A percentile compares a stretch with the other conserved stretches of the same genome.
Conservation (phyloP, 2,113 vertebrate species). For the Oncorhynchus mykiss region DNA sequence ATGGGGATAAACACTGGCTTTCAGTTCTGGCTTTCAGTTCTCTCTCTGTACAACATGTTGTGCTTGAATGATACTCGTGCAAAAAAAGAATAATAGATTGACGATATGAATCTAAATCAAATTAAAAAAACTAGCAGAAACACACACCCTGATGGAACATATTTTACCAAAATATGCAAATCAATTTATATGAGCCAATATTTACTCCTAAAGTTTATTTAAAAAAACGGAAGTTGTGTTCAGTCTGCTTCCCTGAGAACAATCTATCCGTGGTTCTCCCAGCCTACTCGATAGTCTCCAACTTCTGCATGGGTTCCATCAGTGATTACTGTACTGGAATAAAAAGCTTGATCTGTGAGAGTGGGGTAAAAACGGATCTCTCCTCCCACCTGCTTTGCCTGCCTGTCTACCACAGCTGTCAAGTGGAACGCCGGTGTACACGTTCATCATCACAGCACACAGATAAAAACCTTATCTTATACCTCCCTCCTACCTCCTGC, state of each 20-base stretch:
- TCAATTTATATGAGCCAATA: too few species aligned
- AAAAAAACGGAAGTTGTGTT: not conserved
- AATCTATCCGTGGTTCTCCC: too few species aligned
- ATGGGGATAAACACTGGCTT: not conserved
- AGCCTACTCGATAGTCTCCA: too few species aligned
- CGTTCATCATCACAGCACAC: slow-evolving; percentile 1
- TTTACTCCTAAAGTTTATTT: too few species aligned
- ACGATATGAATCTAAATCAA: not conserved
- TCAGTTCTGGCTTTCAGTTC: not conserved
- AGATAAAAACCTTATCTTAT: not conserved
- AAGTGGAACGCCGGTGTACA: not conserved
- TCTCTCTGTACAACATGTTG: not conserved
- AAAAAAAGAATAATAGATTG: not conserved
- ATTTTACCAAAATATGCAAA: too few species aligned
- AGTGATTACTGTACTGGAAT: not conserved
- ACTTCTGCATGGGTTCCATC: not conserved
- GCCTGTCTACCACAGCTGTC: not conserved
- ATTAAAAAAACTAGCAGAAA: not conserved
- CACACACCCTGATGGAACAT: not conserved
- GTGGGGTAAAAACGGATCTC: not conserved
- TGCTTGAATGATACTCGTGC: not conserved
- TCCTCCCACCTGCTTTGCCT: not conserved
- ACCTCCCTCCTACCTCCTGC: not conserved
- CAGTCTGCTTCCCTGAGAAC: not conserved
- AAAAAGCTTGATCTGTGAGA: not conserved